These are phyloP conservation scores for Sinocyclocheilus anshuiensis DNA, from an alignment of 2,113 vertebrate species.

Conservation along the genomic window DNA sequence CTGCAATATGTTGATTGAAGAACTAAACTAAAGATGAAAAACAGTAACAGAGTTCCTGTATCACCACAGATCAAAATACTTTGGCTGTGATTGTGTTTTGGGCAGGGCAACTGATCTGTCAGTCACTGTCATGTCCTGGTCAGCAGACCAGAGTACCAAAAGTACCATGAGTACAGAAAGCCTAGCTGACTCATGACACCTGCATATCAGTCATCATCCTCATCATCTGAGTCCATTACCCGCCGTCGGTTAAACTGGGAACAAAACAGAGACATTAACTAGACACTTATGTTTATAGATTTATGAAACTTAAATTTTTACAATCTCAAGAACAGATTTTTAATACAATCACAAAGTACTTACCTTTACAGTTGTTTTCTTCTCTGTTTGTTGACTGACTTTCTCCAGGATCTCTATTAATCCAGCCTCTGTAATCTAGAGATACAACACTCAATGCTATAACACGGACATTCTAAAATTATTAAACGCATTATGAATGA, in stretches of 20 bases:
- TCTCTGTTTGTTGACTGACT: slow-evolving; percentile 96
- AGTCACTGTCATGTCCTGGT: slow-evolving; percentile 10
- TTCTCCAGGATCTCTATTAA: slow-evolving; percentile 99
- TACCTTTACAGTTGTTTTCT: slow-evolving; percentile 96
- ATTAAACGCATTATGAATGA: background rate
- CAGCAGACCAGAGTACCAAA: slow-evolving; percentile 49
- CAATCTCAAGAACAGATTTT: background rate
- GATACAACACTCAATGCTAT: slow-evolving; percentile 42
- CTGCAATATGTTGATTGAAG: slow-evolving; percentile 47
- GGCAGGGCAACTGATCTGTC: slow-evolving; percentile 15
- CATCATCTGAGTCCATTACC: slow-evolving; percentile 98
- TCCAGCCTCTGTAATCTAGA: slow-evolving; percentile 90
- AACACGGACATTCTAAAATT: background rate
- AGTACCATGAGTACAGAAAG: slow-evolving; percentile 28
- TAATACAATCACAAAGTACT: slow-evolving; percentile 46
- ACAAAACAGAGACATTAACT: background rate
- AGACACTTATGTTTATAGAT: background rate
- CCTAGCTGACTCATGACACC: slow-evolving; percentile 36
- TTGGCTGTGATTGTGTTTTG: slow-evolving; percentile 32
- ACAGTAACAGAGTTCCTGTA: slow-evolving; percentile 10
- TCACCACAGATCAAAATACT: slow-evolving; percentile 31
- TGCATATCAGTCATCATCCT: slow-evolving; percentile 76
- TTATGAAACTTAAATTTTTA: background rate
- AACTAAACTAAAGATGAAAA: slow-evolving; percentile 16
- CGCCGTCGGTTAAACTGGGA: slow-evolving; percentile 92